phyloP scores from a whole-genome alignment of 2,888 invertebrate genomes.

The Acleris laterana region DNA sequence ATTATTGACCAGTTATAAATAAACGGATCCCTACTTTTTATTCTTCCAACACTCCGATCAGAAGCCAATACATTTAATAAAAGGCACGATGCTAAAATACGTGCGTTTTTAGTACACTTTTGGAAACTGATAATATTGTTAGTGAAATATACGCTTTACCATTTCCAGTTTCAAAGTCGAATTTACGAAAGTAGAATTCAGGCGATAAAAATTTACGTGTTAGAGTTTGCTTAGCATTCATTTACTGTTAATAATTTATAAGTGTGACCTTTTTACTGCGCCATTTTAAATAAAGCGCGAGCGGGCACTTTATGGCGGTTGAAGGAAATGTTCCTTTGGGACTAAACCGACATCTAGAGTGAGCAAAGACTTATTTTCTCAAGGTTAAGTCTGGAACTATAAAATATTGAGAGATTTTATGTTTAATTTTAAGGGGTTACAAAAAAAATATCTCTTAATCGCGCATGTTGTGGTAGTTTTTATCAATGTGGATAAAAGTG shows the following conservation, averaged over 20 bases:
- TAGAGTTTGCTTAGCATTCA: slow-evolving; percentile 7
- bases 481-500: too few relatives aligned
- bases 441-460: too few relatives aligned
- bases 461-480: too few relatives aligned
- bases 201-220: background rate
- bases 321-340: background rate
- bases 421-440: too few relatives aligned
- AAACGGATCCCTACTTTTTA: background rate
- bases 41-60: background rate
- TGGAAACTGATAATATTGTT: background rate
- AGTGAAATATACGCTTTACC: background rate
- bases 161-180: background rate
- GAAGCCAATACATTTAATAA: background rate
- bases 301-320: background rate
- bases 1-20: too few relatives aligned
- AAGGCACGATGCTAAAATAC: slow-evolving; percentile 7
- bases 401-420: too few relatives aligned
- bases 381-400: background rate
- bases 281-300: background rate
- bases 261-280: slow-evolving; percentile 11
- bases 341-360: background rate
- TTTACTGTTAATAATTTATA: slow-evolving; percentile 3
- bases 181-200: background rate
- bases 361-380: too few relatives aligned
- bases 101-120: background rate